Evolutionary conservation across 2,113 vertebrate genomes (phyloP), one percentile per base, ranked within the genome.

Genomic region (Siniperca chuatsi): DNA sequence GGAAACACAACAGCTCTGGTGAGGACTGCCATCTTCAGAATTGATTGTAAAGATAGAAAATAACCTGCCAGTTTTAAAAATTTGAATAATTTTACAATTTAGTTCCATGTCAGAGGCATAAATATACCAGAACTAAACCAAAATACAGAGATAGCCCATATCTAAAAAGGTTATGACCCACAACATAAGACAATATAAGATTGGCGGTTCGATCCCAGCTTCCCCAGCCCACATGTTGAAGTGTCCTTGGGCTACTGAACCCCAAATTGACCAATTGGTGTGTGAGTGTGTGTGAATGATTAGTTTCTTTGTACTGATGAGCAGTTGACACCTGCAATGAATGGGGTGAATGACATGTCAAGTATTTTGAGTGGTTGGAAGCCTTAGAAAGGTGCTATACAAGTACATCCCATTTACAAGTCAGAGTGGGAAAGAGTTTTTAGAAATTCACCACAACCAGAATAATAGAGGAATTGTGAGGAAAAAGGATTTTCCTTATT

Each of bases 1-100:
- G 90, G 82, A 96, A 94, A 86, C 90, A 92, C 83, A 94, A 76
- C 78, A 96, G 94, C 89, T 93, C 95, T 83, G 94, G 95, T 96
- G 82, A 91, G 88, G 66, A 60, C 48, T 3, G 12, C 6, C 9
- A 23, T 42, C 3, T 52, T 48, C 50, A 44, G 3, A 40, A 33
- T 44, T 7, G 3, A 12, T 9, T 42, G 10, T 65, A 1, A 21
- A 44, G 33, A 44, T 7, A 74, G 35, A 48, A 55, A 54, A 61
- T 21, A 12, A 81, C 1, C 16, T 21, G 7, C 23, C 23, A 48
- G 58, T 23, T 57, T 16, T 2, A 70, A 35, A 6, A 29, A 52
- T 8, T 4, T 4, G 44, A 44, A 48, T 16, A 9, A 13, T 40
- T 48, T 13, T 48, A 64, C 23, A 40, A 42, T 71, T 37, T 29